These are phyloP conservation scores for Peromyscus aztecus DNA, from an alignment of 2,797 vertebrate genomes.

Conservation along the genomic window DNA sequence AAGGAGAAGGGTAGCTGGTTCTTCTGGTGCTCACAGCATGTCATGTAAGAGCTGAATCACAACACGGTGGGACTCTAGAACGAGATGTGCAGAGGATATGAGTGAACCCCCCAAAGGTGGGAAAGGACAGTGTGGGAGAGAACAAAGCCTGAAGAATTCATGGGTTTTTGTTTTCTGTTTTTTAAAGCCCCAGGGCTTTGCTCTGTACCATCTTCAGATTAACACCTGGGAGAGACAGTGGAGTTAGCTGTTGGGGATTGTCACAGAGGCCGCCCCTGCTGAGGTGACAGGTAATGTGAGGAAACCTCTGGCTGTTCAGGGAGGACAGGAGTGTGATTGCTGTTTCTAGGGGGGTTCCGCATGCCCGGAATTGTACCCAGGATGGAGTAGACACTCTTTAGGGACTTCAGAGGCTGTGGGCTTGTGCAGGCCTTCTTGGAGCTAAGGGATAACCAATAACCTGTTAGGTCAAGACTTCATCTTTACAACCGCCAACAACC, in stretches of 20 bases:
- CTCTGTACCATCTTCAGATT: background rate
- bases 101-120: background rate
- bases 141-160: background rate
- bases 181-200: background rate
- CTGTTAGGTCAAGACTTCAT: background rate
- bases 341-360: background rate
- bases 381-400: accelerated
- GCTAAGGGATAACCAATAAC: background rate
- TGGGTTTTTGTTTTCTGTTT: background rate
- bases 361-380: background rate
- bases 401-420: background rate
- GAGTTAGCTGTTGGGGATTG: background rate
- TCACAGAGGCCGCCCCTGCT: background rate
- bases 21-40: accelerated
- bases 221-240: background rate
- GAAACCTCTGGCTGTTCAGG: no score
- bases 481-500: accelerated
- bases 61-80: background rate
- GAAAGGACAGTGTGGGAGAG: background rate
- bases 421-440: background rate
- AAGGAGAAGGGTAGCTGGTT: background rate
- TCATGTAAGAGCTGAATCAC: background rate
- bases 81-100: background rate
- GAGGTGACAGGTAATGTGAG: background rate
- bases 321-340: no score